A percentile compares a stretch with the other conserved stretches of the same genome.
phyloP scores from a whole-genome alignment of 2,888 invertebrate genomes.

The Tupiocoris notatus region DNA sequence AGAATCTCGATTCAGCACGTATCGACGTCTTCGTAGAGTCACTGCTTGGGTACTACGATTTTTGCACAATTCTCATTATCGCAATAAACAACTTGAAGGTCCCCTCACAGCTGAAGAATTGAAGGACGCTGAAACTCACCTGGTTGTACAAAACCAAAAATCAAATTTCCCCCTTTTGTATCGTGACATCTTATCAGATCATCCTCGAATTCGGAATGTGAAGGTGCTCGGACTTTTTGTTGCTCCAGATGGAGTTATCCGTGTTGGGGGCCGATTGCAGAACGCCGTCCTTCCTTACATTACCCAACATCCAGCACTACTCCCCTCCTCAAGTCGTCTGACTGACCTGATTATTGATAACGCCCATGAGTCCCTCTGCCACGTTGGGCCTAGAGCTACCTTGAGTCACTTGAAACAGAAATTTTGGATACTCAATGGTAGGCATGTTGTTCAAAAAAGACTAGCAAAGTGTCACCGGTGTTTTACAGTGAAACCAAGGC shows the following conservation, averaged over 20 bases:
- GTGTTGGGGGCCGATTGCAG: background rate
- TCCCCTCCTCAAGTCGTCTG: background rate
- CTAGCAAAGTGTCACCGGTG: constrained; percentile 11
- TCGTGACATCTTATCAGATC: background rate
- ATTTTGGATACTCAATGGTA: constrained; percentile 9
- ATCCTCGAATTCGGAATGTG: background rate
- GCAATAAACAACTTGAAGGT: background rate
- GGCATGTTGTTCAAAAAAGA: background rate
- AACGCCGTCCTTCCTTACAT: background rate
- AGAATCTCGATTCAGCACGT: background rate
- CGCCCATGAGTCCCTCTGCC: background rate
- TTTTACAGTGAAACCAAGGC: background rate
- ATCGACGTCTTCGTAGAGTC: too few species aligned
- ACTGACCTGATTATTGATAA: background rate
- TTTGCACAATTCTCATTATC: background rate
- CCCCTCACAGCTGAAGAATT: background rate
- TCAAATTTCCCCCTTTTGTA: background rate
- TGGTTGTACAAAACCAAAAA: background rate
- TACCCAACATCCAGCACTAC: constrained; percentile 1
- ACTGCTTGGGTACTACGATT: background rate
- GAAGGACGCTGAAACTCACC: background rate
- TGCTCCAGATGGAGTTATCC: background rate
- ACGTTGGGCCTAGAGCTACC: background rate
- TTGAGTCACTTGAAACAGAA: background rate
- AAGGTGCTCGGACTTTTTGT: background rate